Base-by-base conservation (phyloP, 2,797 vertebrate species). In the Anisognathus igniventris region DNA sequence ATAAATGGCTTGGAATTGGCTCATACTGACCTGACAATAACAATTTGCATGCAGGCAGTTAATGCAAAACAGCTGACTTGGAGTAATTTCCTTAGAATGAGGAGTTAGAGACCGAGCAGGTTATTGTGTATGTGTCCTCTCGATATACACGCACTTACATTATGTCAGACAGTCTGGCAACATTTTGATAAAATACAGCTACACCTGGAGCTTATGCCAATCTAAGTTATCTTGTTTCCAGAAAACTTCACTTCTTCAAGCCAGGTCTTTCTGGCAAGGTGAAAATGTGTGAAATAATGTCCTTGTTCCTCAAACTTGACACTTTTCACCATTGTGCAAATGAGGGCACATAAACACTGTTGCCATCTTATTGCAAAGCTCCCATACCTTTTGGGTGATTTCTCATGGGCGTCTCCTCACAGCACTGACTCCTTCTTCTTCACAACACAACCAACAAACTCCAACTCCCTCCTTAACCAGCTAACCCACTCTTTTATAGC, bases 171-270 rank as follows among this genome's bases (percentile, higher is more conserved):
- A 92, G 61, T 37, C 72, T 91, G 75, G 72, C 65, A 92, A 45
- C 50, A 16, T 75, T 68, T 61, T 76, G 53, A 78, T 89, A 70
- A 79, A 89, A 65, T n/a, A 33, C 31, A 87, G 75, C 54, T 86
- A 70, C 51, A 83, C 61, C 72, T 80, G 2, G 45, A 88, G 44
- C 19, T 90, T 48, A 71, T 39, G 54, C 47, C 81, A 80, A 85
- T 75, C 40, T 51, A 77, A 84, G 18, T 56, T 72, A 72, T 4
- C 2, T 53, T 13, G 15, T 61, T 94, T 71, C 68, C 81, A 91
- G 42, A 92, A 94, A 75, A 88, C 12, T 75, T 86, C 47, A 86
- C 44, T 92, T 91, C 68, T 86, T 75, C 89, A 64, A 80, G 54
- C 68, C 54, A 44, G 6, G 20, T 68, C 73, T 72, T 86, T 58